These are phyloP conservation scores for Artemisiospiza belli DNA, from an alignment of 2,113 vertebrate genomes.

Conservation along the genomic window DNA sequence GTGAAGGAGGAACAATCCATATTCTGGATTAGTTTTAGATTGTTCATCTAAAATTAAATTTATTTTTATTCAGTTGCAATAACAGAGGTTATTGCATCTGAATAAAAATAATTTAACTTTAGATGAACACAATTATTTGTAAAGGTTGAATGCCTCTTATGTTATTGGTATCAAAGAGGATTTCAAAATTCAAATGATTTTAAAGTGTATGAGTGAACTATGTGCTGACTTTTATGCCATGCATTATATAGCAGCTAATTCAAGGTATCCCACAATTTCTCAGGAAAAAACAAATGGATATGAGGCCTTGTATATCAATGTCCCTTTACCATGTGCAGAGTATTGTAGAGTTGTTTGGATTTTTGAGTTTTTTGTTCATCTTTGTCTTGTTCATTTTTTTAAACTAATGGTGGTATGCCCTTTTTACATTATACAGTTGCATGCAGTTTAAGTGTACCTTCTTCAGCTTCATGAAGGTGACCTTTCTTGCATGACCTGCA, in stretches of 20 bases:
- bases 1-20: neutral
- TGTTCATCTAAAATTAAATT: too few relatives aligned
- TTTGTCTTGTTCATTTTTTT: neutral
- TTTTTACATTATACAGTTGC: neutral
- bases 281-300: neutral
- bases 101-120: neutral
- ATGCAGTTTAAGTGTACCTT: neutral
- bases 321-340: neutral
- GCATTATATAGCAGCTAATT: neutral
- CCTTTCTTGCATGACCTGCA: neutral
- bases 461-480: neutral
- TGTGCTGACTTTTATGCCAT: neutral
- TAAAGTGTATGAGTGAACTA: neutral
- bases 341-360: neutral
- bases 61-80: too few relatives aligned
- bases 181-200: neutral
- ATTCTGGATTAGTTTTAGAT: neutral
- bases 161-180: neutral
- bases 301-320: neutral
- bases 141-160: neutral
- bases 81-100: neutral
- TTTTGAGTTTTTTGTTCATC: rapidly evolving
- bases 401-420: neutral
- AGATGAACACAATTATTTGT: neutral
- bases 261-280: neutral